These are phyloP conservation scores for Tenebrio molitor DNA, from an alignment of 1,140 invertebrate species.

Conservation along the genomic window DNA sequence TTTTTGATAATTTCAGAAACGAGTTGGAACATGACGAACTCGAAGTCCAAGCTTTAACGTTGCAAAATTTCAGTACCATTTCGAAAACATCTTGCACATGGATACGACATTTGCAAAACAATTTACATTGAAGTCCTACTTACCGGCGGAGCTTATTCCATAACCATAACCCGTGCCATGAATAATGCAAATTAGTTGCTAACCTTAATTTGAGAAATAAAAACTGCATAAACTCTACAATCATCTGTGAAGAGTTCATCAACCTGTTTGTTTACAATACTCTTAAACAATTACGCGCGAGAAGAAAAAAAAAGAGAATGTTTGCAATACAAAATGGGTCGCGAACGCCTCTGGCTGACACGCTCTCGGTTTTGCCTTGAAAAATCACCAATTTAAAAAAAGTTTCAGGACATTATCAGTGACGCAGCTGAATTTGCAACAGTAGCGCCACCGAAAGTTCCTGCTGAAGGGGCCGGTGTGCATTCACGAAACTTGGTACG, in stretches of 20 bases:
- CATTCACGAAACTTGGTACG: background rate
- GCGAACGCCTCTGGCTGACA: background rate
- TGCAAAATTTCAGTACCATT: no score
- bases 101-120: no score
- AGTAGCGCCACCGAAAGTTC: background rate
- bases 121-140: background rate
- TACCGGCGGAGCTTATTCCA: background rate
- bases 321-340: background rate
- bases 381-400: background rate
- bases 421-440: background rate
- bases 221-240: conserved; percentile 2
- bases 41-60: no score
- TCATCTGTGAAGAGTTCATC: conserved; percentile 19
- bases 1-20: no score
- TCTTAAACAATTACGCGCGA: background rate
- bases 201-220: conserved; percentile 8
- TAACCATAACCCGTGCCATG: background rate
- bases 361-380: background rate
- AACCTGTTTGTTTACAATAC: conserved; percentile 35
- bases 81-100: no score
- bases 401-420: background rate
- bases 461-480: background rate
- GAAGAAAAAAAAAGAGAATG: conserved; percentile 2
- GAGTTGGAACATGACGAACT: no score
- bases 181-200: conserved; percentile 27